Conservation (phyloP, 2,113 vertebrate genomes). For the Limanda limanda region DNA sequence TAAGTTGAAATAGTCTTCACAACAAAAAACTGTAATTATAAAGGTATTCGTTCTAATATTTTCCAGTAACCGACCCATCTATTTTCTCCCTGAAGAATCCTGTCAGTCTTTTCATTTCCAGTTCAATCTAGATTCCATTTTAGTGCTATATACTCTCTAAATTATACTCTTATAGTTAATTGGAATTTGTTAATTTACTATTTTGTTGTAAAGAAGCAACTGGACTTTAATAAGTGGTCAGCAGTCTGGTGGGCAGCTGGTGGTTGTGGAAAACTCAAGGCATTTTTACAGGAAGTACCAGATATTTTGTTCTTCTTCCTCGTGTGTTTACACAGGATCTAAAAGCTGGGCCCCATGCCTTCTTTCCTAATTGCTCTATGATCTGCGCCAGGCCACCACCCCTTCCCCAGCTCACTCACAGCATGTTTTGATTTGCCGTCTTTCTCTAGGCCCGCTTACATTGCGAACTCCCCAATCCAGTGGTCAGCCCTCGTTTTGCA, state of each 20-base stretch:
- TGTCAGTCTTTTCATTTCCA: no score
- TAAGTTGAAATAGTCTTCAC: no score
- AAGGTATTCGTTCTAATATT: no score
- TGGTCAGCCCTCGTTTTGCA: conserved; percentile 51
- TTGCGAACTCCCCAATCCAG: conserved; percentile 47
- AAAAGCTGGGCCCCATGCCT: conserved; percentile 27
- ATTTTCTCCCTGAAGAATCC: no score
- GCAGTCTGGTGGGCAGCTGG: not conserved
- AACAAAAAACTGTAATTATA: no score
- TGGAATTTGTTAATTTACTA: no score
- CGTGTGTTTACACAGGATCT: conserved; percentile 47
- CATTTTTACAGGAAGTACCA: conserved; percentile 17
- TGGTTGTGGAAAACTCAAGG: not conserved
- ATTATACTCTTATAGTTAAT: not conserved
- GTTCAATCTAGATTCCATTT: no score
- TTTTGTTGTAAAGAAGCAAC: not conserved
- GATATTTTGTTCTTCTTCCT: conserved; percentile 20
- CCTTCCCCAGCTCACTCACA: conserved; percentile 40
- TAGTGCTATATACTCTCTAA: no score
- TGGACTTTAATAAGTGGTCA: not conserved
- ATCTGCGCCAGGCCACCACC: conserved; percentile 41
- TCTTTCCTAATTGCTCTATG: conserved; percentile 43
- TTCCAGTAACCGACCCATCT: no score
- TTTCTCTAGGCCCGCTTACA: conserved; percentile 57
- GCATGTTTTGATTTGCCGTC: conserved; percentile 68